Conservation (phyloP, 1,140 invertebrate genomes). For the Brachionus asplanchnoidis region DNA sequence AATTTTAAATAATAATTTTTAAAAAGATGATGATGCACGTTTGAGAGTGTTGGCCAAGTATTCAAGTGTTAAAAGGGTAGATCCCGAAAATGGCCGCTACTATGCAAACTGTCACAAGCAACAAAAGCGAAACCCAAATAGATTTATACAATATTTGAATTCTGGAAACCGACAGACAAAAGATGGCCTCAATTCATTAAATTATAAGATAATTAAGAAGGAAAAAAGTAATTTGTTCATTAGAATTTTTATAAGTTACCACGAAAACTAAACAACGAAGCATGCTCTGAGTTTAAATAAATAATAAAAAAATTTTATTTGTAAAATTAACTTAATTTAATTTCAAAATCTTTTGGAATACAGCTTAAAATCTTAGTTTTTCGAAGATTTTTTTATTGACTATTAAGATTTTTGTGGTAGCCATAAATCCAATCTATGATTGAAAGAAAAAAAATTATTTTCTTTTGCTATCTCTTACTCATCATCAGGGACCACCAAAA, state of each 20-base stretch:
- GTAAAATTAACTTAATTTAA: too few relatives aligned
- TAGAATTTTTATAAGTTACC: constrained; percentile 4
- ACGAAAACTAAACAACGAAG: not conserved
- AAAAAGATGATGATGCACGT: constrained; percentile 30
- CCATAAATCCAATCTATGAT: too few relatives aligned
- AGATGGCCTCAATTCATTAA: constrained; percentile 30
- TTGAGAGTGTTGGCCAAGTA: not conserved
- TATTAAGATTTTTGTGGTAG: too few relatives aligned
- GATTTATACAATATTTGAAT: not conserved
- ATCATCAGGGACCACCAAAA: too few relatives aligned
- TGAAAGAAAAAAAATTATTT: too few relatives aligned
- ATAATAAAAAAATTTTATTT: too few relatives aligned
- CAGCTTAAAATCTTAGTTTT: too few relatives aligned
- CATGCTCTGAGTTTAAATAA: too few relatives aligned
- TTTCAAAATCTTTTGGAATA: too few relatives aligned
- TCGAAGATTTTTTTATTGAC: too few relatives aligned
- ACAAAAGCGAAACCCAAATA: constrained; percentile 12
- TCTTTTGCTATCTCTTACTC: too few relatives aligned
- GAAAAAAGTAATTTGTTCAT: not conserved
- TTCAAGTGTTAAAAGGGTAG: not conserved
- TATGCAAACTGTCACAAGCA: constrained; percentile 25
- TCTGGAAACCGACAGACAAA: not conserved
- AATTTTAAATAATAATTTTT: too few relatives aligned
- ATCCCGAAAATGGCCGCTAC: not conserved
- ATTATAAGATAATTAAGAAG: not conserved